phyloP scores from a whole-genome alignment of 2,888 invertebrate genomes.

The Folsomia manolachei region DNA sequence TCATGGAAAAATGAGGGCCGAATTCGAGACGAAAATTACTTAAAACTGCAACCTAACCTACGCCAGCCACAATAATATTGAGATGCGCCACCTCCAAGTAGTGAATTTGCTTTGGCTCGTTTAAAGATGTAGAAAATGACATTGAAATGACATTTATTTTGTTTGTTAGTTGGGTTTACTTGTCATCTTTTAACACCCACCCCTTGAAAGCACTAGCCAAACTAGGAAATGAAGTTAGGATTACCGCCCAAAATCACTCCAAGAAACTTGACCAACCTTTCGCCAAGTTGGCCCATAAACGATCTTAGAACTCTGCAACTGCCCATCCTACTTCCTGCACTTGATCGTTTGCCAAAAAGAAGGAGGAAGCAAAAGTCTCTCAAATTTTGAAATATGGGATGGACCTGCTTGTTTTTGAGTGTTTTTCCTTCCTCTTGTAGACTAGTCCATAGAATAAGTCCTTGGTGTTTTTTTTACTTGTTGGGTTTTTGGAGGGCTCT shows the following conservation, averaged over 20 bases:
- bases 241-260: background rate
- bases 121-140: background rate
- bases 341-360: slow-evolving; percentile 29
- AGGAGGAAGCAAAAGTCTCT: too few relatives aligned
- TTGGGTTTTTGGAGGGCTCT: too few relatives aligned
- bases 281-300: background rate
- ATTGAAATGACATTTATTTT: background rate
- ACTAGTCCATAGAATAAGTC: too few relatives aligned
- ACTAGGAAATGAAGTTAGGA: background rate
- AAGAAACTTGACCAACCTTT: background rate
- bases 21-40: slow-evolving; percentile 19
- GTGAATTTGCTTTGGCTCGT: background rate
- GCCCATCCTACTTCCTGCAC: slow-evolving; percentile 18
- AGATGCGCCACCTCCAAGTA: slow-evolving; percentile 18
- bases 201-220: background rate
- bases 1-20: background rate
- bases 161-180: background rate
- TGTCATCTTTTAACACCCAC: background rate
- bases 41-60: slow-evolving; percentile 12
- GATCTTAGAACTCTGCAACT: background rate
- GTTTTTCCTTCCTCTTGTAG: background rate
- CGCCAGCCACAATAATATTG: slow-evolving; percentile 26
- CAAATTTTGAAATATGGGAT: slow-evolving; percentile 21
- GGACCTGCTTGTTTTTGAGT: slow-evolving; percentile 5
- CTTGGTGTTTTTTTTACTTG: too few relatives aligned